These are phyloP conservation scores for Otis tarda DNA, from an alignment of 2,113 vertebrate genomes.

Conservation along the genomic window DNA sequence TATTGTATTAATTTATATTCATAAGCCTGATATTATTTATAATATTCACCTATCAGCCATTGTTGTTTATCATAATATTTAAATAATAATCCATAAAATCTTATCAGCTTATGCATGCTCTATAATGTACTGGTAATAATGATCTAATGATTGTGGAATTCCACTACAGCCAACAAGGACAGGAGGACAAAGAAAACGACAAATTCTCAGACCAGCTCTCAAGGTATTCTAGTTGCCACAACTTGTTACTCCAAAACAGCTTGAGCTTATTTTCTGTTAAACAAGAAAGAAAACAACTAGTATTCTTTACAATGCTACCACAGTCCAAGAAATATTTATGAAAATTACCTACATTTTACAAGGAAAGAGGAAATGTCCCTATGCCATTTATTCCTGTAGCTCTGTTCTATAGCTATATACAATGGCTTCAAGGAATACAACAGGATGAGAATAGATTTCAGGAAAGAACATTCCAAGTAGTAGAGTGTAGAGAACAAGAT, in stretches of 20 bases:
- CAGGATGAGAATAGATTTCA: not conserved
- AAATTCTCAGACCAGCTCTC: conserved; percentile 48
- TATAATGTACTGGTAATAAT: not conserved
- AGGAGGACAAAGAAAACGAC: conserved; percentile 63
- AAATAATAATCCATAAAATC: not conserved
- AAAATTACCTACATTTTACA: not conserved
- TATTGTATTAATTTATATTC: not conserved
- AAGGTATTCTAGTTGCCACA: conserved; percentile 52
- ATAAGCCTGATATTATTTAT: not conserved
- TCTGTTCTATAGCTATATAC: not conserved
- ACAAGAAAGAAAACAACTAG: not conserved
- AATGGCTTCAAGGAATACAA: not conserved
- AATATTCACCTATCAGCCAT: not conserved
- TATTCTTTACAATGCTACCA: not conserved
- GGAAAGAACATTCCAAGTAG: not conserved
- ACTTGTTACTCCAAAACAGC: not conserved
- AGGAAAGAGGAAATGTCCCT: not conserved
- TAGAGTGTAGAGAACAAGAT: not conserved
- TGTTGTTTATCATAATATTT: not conserved
- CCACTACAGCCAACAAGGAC: conserved; percentile 61
- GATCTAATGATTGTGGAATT: conserved; percentile 41
- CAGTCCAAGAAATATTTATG: not conserved
- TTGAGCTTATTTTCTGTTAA: not conserved
- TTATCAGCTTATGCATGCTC: not conserved
- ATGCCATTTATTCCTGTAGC: not conserved